These are phyloP conservation scores for Agrochola lota DNA, from an alignment of 2,888 invertebrate genomes.

Conservation along the genomic window DNA sequence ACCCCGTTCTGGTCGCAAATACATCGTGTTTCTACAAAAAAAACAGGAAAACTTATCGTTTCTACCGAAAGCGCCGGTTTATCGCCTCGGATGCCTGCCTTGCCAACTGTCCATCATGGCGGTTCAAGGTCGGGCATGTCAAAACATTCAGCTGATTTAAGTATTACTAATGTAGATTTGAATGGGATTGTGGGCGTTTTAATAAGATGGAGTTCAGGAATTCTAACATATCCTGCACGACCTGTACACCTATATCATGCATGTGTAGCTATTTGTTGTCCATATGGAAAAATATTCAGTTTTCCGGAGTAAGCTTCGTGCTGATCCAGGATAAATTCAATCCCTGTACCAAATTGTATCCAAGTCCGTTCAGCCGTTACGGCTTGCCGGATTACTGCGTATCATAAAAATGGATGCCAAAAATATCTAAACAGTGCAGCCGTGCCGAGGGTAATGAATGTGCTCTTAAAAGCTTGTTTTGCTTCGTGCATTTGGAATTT, in stretches of 20 bases:
- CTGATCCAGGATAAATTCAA: constrained; percentile 20
- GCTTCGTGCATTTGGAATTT: constrained; percentile 54
- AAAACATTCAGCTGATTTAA: constrained; percentile 68
- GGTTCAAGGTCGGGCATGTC: constrained; percentile 79
- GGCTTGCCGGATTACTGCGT: constrained; percentile 43
- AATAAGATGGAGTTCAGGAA: background rate
- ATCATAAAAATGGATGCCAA: constrained; percentile 57
- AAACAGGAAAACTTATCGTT: constrained; percentile 66
- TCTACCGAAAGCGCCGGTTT: constrained; percentile 67
- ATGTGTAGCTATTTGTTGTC: background rate
- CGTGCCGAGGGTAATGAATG: constrained; percentile 40
- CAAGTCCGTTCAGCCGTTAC: constrained; percentile 26
- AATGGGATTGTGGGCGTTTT: constrained; percentile 2
- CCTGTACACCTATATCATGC: background rate
- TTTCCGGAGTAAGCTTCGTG: constrained; percentile 1
- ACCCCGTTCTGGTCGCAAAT: constrained; percentile 58
- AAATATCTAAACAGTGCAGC: constrained; percentile 50
- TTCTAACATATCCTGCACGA: background rate
- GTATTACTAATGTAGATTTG: constrained; percentile 49
- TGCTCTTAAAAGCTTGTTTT: constrained; percentile 48
- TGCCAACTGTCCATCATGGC: constrained; percentile 71
- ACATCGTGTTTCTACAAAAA: constrained; percentile 60
- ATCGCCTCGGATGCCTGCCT: constrained; percentile 67
- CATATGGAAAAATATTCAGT: constrained; percentile 1
- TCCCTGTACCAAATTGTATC: constrained; percentile 37